Conservation (phyloP, 2,113 vertebrate species). For the Salvelinus fontinalis region DNA sequence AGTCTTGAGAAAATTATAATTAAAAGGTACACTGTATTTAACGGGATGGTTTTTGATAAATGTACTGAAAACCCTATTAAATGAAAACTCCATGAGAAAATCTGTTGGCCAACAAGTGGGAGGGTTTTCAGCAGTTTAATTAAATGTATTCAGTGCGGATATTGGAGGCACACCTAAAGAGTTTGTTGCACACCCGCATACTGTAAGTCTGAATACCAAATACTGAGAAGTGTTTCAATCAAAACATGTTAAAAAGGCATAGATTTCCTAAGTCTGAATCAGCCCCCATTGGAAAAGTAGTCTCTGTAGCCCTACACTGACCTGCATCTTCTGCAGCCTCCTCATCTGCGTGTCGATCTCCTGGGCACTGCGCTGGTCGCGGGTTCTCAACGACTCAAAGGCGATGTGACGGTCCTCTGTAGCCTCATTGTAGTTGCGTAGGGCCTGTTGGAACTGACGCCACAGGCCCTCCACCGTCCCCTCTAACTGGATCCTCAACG, state of each 20-base stretch:
- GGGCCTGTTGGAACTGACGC: constrained; percentile 69
- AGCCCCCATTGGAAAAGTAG: too few species aligned
- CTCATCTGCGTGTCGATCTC: constrained; percentile 76
- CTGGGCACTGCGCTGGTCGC: constrained; percentile 71
- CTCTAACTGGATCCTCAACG: constrained; percentile 66
- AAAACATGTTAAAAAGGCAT: too few species aligned
- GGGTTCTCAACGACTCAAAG: constrained; percentile 69
- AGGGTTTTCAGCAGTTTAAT: too few species aligned
- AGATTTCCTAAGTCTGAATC: too few species aligned
- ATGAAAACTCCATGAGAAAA: too few species aligned
- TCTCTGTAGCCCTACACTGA: constrained; percentile 36
- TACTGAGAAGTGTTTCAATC: too few species aligned
- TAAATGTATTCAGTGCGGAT: too few species aligned
- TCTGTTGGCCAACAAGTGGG: too few species aligned
- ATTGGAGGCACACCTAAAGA: too few species aligned
- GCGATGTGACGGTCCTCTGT: constrained; percentile 68
- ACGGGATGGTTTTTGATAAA: constrained; percentile 53
- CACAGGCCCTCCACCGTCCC: constrained; percentile 70
- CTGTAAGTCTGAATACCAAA: too few species aligned
- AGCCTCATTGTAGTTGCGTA: constrained; percentile 66
- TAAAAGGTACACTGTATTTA: constrained; percentile 70
- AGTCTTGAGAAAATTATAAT: constrained; percentile 71
- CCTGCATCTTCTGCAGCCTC: constrained; percentile 81
- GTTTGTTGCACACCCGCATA: too few species aligned
- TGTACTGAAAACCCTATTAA: too few species aligned